These are phyloP conservation scores for Drosophila quadrilineata DNA, from an alignment of 1,140 invertebrate species.

Conservation along the genomic window DNA sequence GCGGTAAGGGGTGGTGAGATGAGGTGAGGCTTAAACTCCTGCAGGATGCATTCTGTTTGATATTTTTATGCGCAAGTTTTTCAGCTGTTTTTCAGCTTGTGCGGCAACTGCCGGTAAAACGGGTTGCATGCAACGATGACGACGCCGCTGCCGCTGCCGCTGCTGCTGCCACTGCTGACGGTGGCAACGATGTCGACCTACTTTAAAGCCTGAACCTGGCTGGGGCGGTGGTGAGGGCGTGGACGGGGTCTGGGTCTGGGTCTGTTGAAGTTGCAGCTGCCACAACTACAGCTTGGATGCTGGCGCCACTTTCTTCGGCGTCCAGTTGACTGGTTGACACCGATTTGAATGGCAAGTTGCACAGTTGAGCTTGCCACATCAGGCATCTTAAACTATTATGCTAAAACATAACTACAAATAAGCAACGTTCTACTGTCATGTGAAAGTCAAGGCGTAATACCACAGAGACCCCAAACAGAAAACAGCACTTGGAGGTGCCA, in stretches of 20 bases:
- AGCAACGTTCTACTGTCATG: conserved; percentile 43
- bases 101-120: conserved; percentile 56
- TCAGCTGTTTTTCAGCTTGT: conserved; percentile 13
- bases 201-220: conserved; percentile 39
- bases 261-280: conserved; percentile 11
- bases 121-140: conserved; percentile 50
- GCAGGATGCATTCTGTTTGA: conserved; percentile 54
- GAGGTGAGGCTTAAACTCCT: conserved; percentile 38
- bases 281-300: conserved; percentile 12
- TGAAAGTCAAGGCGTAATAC: conserved; percentile 51
- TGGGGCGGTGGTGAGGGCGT: background rate
- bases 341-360: conserved; percentile 71
- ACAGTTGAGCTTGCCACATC: conserved; percentile 30
- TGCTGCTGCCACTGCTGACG: no score
- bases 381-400: conserved; percentile 42
- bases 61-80: conserved; percentile 56
- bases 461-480: background rate
- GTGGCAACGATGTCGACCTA: conserved; percentile 57
- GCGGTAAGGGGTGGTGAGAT: background rate
- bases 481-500: background rate
- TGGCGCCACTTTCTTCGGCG: conserved; percentile 73
- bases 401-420: conserved; percentile 48
- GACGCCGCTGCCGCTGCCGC: conserved; percentile 38
- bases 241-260: background rate
- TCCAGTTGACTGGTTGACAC: conserved; percentile 73